Percentiles rank a stretch among this genome's conserved stretches.
Evolutionary conservation across 2,888 invertebrate genomes (phyloP).

Genomic region (Tyria jacobaeae): DNA sequence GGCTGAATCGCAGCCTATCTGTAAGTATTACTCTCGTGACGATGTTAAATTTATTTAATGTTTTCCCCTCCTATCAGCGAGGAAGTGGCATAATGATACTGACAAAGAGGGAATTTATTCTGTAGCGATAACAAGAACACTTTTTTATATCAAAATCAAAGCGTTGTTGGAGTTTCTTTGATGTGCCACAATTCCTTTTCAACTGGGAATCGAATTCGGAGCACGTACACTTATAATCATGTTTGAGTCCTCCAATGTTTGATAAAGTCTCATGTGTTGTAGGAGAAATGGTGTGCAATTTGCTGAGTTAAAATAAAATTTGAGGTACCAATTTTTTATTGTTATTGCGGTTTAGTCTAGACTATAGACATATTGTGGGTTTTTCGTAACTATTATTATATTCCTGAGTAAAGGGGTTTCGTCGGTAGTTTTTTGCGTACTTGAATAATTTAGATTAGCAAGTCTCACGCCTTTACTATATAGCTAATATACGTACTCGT

Average conservation of each 20-base stretch:
- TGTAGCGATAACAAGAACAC: constrained; percentile 75
- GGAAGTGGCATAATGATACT: constrained; percentile 59
- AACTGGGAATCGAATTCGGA: constrained; percentile 70
- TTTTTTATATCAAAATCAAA: constrained; percentile 80
- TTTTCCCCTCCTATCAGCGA: constrained; percentile 42
- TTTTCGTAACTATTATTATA: not conserved
- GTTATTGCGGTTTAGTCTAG: too few relatives aligned
- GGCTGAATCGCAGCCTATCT: constrained; percentile 11
- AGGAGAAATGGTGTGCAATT: constrained; percentile 76
- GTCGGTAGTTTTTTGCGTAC: too few relatives aligned
- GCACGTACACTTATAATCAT: constrained; percentile 85
- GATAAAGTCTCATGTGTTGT: constrained; percentile 77
- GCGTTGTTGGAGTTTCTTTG: constrained; percentile 76
- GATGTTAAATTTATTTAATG: constrained; percentile 47
- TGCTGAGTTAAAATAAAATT: constrained; percentile 62
- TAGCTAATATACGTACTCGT: too few relatives aligned
- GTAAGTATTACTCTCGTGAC: constrained; percentile 38
- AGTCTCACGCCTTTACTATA: too few relatives aligned
- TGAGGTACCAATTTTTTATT: constrained; percentile 33
- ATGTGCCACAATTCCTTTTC: constrained; percentile 74
- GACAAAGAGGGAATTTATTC: constrained; percentile 65
- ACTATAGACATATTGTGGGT: too few relatives aligned
- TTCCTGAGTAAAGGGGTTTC: not conserved
- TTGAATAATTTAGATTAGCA: too few relatives aligned
- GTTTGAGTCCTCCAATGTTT: constrained; percentile 82